phyloP scores from a whole-genome alignment of 2,113 vertebrate species.

The Mormoops blainvillei region DNA sequence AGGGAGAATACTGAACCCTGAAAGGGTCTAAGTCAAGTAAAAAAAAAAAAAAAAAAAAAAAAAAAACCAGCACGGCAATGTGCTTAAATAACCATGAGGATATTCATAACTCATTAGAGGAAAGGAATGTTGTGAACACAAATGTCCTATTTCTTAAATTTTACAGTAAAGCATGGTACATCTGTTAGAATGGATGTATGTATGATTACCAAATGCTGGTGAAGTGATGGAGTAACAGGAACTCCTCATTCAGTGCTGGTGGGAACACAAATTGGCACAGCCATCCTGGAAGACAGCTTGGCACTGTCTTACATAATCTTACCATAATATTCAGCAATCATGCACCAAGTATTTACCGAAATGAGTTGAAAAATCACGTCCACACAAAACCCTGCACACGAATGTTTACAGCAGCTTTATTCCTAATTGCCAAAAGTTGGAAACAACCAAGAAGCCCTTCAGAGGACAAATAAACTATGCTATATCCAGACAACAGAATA shows the following conservation, averaged over 20 bases:
- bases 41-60: not conserved
- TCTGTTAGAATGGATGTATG: not conserved
- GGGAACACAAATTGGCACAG: not conserved
- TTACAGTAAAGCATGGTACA: not conserved
- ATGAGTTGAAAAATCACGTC: not conserved
- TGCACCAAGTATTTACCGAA: not conserved
- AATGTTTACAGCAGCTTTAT: not conserved
- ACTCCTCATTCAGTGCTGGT: not conserved
- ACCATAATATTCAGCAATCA: not conserved
- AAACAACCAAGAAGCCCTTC: not conserved
- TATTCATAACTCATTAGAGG: not conserved
- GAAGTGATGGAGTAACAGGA: not conserved
- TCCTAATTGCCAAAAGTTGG: not conserved
- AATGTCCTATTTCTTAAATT: not conserved
- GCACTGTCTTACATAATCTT: not conserved
- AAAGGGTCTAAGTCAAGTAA: not conserved
- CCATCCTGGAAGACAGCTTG: not conserved
- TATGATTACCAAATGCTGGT: not conserved
- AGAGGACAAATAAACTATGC: not conserved
- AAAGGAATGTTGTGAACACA: not conserved
- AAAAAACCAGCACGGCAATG: not conserved
- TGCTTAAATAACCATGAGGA: not conserved
- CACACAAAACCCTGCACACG: not conserved
- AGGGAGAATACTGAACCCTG: not conserved
- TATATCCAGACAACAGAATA: not conserved